A percentile compares a stretch with the other conserved stretches of the same genome.
phyloP scores from a whole-genome alignment of 2,888 invertebrate genomes.

The Tryphoninae sp. region DNA sequence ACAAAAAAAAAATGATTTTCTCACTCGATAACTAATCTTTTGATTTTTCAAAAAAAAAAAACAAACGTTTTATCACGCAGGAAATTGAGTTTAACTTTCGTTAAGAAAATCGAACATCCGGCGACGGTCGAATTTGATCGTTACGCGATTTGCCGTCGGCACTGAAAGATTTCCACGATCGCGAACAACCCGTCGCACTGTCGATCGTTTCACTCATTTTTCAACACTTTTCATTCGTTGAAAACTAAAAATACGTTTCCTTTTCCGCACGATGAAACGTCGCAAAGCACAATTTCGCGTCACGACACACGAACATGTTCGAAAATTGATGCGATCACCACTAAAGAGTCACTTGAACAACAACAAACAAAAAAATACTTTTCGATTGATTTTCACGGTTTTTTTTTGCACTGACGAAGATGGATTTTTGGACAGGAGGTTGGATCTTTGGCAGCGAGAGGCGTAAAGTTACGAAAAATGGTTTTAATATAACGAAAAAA shows the following conservation, averaged over 20 bases:
- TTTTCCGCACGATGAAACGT: neutral
- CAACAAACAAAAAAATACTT: slow-evolving; percentile 5
- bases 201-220: neutral
- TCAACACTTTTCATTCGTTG: neutral
- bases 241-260: neutral
- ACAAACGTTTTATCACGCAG: neutral
- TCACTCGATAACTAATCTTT: neutral
- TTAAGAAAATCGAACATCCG: neutral
- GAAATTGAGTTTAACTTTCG: neutral
- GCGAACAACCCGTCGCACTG: slow-evolving; percentile 2
- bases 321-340: neutral
- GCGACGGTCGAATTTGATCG: neutral
- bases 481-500: slow-evolving; percentile 15
- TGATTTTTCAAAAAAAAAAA: neutral
- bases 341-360: neutral
- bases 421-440: neutral
- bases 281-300: neutral
- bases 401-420: neutral
- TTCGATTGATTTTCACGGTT: neutral
- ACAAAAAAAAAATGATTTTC: neutral
- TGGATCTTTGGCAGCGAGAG: slow-evolving; percentile 5
- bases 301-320: neutral
- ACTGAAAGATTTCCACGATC: neutral
- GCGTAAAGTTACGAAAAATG: neutral
- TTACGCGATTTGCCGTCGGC: neutral